Evolutionary conservation across 2,888 invertebrate genomes (phyloP), one percentile per base, ranked within the genome.

Genomic region (Chymomyza caudatula): DNA sequence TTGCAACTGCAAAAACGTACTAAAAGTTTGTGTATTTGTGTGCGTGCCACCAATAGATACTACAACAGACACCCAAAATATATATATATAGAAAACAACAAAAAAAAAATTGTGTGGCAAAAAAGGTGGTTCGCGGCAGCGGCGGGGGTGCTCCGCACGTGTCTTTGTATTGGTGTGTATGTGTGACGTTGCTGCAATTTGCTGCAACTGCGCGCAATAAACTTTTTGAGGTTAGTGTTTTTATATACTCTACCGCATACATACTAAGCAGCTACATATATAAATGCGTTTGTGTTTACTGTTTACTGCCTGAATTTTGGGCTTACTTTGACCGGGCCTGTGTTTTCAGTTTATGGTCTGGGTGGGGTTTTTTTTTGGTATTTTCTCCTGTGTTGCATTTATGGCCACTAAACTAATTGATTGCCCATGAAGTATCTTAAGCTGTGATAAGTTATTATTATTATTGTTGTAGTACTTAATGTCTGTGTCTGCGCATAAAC

Each of bases 161-260:
- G 47, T 47, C 47, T 47, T 15, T 19, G 47, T 15, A 19, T 15
- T 15, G n/a, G 47, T 73, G 43, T 60, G 55, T 71, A 65, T 85
- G 65, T 78, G 61, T 66, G 61, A 71, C 29, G 56, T 67, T 42
- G 66, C 62, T 77, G 78, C 78, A 77, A 65, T 75, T 73, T 70
- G 70, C 70, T 69, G 67, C 65, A 71, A 76, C 80, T 80, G 78
- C 74, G 76, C 76, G 80, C 72, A 81, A 78, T 84, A 78, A 81
- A 77, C 69, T 77, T 75, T 81, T 79, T 81, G 85, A 81, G 81
- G 81, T 81, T 81, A 84, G 84, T 81, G 70, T 68, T 78, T 67
- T 63, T 53, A 47, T 47, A 47, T 47, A 19, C 47, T 47, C 15
- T 62, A 58, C 58, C 57, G 66, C n/a, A 61, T 42, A 66, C 15